Evolutionary conservation across 37 sponge, comb jelly and placozoan genomes (phyloP), one percentile per base, ranked within the genome.

Genomic region (Tethya wilhelma): DNA sequence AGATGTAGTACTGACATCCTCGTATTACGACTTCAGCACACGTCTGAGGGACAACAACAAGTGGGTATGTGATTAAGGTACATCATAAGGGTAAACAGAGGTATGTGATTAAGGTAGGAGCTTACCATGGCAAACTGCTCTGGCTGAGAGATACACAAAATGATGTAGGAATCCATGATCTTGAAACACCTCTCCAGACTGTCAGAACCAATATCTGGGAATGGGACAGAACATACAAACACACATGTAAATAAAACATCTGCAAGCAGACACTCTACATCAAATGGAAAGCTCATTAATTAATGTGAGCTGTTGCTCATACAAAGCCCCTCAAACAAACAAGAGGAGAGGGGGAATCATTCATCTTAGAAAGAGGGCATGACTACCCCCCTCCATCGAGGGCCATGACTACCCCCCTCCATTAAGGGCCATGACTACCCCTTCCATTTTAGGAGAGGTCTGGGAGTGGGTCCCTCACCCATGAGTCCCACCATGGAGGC

Each of bases 1-100:
- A 72, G 29, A 92, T 42, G 74, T 92, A 87, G 73, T 32, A 62
- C 44, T 44, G 82, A 80, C 87, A 94, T 0, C 74, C 90, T 22
- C 40, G 32, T 26, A 86, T 57, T 22, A 80, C 42, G 2, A 93
- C 41, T 29, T 79, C 66, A 5, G 69, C 64, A 64, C 85, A 89
- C 17, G 59, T 37, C 89, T 93, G 56, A 45, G 14, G 26, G 38
- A 71, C 34, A 49, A 5, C 34, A 34, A 49, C 31, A 30, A 23
- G 39, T 41, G n/a, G 71, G 45, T 4, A 59, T 20, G n/a, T n/a
- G 42, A 37, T 39, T 1, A 59, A 25, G 1, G 26, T 4, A 34
- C 9, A 33, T 0, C n/a, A 25, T 17, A 66, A 0, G 43, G 33
- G 45, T 12, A 11, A 77, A 26, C 44, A 62, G 25, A 7, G n/a